Conservation (phyloP, 2,113 vertebrate species). For the Symphodus melops region DNA sequence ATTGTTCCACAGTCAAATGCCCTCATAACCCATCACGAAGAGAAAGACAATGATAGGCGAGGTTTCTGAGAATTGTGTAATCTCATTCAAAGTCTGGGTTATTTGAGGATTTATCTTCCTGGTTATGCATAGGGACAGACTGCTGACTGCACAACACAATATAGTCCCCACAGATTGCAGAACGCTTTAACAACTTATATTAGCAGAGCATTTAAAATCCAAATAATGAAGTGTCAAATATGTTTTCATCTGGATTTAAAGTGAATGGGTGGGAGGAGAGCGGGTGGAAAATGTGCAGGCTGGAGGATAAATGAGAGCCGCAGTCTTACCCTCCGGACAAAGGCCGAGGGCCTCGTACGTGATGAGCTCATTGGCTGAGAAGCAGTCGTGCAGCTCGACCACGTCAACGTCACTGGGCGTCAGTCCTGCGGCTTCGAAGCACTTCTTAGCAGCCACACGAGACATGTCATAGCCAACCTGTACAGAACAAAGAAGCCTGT, state of each 20-base stretch:
- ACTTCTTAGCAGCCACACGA: conserved; percentile 86
- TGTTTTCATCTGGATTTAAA: too few species aligned
- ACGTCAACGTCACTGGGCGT: conserved; percentile 89
- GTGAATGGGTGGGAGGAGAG: too few species aligned
- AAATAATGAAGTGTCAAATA: too few species aligned
- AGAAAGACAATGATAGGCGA: neutral
- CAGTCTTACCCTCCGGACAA: conserved; percentile 90
- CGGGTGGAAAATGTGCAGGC: neutral
- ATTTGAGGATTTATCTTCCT: neutral
- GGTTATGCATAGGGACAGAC: neutral
- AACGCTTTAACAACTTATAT: too few species aligned
- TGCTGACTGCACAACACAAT: neutral
- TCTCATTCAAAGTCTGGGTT: neutral
- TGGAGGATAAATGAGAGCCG: neutral
- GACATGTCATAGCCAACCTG: conserved; percentile 96
- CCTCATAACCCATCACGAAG: neutral
- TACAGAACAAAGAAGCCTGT: neutral
- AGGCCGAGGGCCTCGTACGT: conserved; percentile 96
- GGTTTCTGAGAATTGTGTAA: neutral
- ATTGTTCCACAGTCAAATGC: neutral
- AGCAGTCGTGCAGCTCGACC: conserved; percentile 97
- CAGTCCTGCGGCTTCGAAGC: conserved; percentile 86
- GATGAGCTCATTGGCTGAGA: conserved; percentile 94
- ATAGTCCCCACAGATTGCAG: too few species aligned
- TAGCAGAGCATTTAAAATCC: too few species aligned